These are phyloP conservation scores for Bombyx mandarina DNA, from an alignment of 1,140 invertebrate genomes.

Conservation along the genomic window DNA sequence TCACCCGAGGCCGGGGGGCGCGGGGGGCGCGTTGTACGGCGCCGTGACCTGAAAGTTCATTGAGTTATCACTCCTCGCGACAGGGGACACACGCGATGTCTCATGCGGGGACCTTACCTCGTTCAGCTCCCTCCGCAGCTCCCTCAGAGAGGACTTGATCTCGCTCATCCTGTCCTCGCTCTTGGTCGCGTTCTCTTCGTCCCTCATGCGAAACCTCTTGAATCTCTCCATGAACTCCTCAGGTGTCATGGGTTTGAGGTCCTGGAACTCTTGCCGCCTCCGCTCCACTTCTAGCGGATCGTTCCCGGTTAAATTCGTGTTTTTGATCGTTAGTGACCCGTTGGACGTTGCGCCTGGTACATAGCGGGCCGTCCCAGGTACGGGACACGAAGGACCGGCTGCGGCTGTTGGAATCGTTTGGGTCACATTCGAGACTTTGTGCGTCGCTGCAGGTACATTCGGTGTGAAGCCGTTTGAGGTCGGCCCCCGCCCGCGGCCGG, in stretches of 20 bases:
- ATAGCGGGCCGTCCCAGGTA: no score
- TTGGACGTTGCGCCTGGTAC: no score
- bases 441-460: no score
- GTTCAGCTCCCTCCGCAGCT: constrained; percentile 40
- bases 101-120: constrained; percentile 24
- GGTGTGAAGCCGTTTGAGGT: no score
- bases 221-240: constrained; percentile 41
- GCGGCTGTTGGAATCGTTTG: no score
- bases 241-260: constrained; percentile 42
- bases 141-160: constrained; percentile 46
- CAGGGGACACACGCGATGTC: not conserved
- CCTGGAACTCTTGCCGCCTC: constrained; percentile 21
- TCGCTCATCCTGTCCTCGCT: constrained; percentile 34
- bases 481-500: no score
- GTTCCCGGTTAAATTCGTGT: not conserved
- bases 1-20: not conserved
- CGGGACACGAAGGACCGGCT: no score
- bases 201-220: constrained; percentile 27
- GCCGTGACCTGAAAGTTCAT: constrained; percentile 35
- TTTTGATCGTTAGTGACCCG: no score
- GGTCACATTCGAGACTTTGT: no score
- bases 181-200: constrained; percentile 8
- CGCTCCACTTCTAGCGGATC: constrained; percentile 3
- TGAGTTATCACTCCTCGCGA: no score
- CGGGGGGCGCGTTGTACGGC: constrained; percentile 22